Evolutionary conservation across 2,797 vertebrate species (phyloP).

Genomic region (Ficedula albicollis): DNA sequence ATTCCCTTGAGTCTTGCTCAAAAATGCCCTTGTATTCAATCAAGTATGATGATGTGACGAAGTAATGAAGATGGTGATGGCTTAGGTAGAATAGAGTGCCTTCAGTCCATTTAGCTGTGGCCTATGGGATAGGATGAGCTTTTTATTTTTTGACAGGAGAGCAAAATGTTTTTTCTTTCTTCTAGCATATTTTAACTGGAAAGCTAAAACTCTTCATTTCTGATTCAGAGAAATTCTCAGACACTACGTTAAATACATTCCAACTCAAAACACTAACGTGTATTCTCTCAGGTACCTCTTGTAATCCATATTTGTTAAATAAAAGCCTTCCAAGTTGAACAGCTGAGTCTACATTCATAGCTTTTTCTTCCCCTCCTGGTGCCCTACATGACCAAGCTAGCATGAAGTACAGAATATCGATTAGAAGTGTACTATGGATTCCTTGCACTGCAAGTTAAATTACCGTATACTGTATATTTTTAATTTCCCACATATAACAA

Average conservation of each 20-base stretch:
- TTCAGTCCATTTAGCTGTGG: not conserved
- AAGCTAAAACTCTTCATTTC: not conserved
- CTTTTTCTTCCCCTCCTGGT: not conserved
- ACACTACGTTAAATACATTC: not conserved
- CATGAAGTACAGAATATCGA: conserved; percentile 70
- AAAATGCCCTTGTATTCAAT: not conserved
- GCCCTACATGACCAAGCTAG: conserved; percentile 58
- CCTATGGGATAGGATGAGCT: not conserved
- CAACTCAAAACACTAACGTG: not conserved
- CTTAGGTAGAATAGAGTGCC: not conserved
- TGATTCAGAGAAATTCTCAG: not conserved
- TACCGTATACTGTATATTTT: conserved; percentile 59
- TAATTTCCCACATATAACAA: conserved; percentile 72
- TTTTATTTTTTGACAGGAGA: not conserved
- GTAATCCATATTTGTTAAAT: conserved; percentile 47
- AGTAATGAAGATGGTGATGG: not conserved
- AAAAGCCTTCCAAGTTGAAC: conserved; percentile 54
- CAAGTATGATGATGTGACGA: not conserved
- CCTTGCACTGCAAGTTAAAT: conserved; percentile 61
- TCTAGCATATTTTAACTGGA: not conserved
- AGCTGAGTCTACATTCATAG: conserved; percentile 10
- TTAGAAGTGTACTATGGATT: conserved; percentile 44
- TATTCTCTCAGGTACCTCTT: not conserved
- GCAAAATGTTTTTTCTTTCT: not conserved
- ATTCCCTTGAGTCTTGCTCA: not conserved